Evolutionary conservation across 2,888 invertebrate genomes (phyloP).

Genomic region (Dorcus hopei): DNA sequence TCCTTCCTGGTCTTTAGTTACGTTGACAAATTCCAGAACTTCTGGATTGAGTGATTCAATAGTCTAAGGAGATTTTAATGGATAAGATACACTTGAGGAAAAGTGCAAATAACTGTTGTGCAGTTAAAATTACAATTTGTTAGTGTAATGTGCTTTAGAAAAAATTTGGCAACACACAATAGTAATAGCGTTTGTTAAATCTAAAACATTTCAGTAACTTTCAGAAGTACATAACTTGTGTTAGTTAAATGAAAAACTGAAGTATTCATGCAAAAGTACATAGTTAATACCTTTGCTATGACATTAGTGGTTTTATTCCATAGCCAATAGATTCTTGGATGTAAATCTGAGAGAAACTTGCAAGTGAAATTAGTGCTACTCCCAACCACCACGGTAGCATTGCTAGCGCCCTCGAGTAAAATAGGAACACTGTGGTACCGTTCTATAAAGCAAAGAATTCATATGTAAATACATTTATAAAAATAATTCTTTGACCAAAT

Average conservation of each 20-base stretch:
- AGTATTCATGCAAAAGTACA: too few species aligned
- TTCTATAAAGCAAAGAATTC: conserved; percentile 59
- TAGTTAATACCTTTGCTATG: conserved; percentile 19
- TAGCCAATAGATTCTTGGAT: conserved; percentile 78
- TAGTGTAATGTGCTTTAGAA: background rate
- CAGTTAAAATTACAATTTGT: background rate
- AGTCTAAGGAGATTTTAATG: background rate
- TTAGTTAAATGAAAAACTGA: too few species aligned
- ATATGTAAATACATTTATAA: too few species aligned
- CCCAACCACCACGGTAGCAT: conserved; percentile 74
- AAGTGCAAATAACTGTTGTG: background rate
- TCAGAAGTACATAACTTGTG: too few species aligned
- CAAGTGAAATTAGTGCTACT: conserved; percentile 73
- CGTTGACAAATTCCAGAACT: conserved; percentile 74
- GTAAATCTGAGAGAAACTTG: conserved; percentile 79
- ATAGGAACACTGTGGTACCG: conserved; percentile 83
- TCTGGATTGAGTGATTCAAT: conserved; percentile 39
- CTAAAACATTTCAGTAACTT: too few species aligned
- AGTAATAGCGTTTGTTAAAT: too few species aligned
- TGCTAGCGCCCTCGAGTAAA: conserved; percentile 70
- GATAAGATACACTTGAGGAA: too few species aligned
- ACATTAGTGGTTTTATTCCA: conserved; percentile 23
- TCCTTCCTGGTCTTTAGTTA: conserved; percentile 85
- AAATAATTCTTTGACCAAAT: too few species aligned
- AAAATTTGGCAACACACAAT: background rate